A percentile compares a stretch with the other conserved stretches of the same genome.
phyloP scores from a whole-genome alignment of 1,140 invertebrate species.

The Phymastichus coffea region DNA sequence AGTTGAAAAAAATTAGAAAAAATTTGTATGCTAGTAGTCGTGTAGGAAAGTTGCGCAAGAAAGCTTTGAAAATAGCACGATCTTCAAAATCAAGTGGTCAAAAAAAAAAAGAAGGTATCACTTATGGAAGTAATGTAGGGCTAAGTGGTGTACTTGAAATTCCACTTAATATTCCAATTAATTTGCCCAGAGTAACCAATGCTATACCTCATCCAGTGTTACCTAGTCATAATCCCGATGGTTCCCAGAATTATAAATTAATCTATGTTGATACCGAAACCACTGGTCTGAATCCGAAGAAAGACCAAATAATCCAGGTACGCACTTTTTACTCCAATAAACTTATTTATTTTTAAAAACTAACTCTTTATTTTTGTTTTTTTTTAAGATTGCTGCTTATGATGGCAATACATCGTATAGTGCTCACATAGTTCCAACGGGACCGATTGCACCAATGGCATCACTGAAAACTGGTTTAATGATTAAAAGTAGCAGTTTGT shows the following conservation, averaged over 20 bases:
- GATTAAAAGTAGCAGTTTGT: background rate
- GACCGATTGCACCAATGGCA: background rate
- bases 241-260: background rate
- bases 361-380: too few species aligned
- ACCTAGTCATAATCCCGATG: too few species aligned
- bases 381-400: background rate
- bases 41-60: background rate
- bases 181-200: too few species aligned
- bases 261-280: background rate
- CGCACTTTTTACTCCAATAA: too few species aligned
- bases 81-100: background rate
- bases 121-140: background rate
- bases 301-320: background rate
- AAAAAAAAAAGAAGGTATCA: background rate
- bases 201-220: too few species aligned
- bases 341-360: too few species aligned
- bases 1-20: background rate
- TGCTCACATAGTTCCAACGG: background rate
- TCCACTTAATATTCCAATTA: too few species aligned
- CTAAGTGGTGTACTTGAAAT: background rate
- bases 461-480: background rate
- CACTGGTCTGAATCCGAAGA: background rate
- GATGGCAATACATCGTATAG: background rate
- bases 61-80: background rate
- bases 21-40: background rate